Evolutionary conservation across 2,113 vertebrate genomes (phyloP), one percentile per base, ranked within the genome.

Genomic region (Callithrix jacchus): DNA sequence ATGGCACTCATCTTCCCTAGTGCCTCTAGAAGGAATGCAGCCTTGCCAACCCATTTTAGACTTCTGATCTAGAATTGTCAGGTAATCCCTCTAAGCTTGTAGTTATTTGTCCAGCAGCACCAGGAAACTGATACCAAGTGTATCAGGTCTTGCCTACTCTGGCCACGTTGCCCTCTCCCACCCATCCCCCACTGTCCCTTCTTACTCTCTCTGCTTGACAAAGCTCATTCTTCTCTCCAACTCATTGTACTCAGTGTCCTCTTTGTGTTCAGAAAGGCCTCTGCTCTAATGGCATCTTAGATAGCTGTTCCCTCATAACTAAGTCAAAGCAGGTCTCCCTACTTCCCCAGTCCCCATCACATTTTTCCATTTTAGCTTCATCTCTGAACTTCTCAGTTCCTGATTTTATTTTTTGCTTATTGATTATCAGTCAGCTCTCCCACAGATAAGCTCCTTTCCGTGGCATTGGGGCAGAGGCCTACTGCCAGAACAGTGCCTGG

Each of bases 351-450:
- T 16, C 35, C 8, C 13, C 5, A 1, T 20, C 27, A 37, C 52
- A 10, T 23, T 87, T 84, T 85, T 40, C 45, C 93, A 1, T 45
- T 66, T 76, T 77, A 92, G 45, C 47, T 86, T 27, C 79, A 20
- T 84, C 37, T 90, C 42, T 45, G 80, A 8, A 73, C 45, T 81
- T 74, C 56, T 58, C 21, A 37, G 54, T 93, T 90, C 54, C 47
- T 49, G 64, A 81, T 58, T 81, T 94, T 95, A 66, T 9, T 49
- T 95, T 80, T 52, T 52, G 8, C n/a, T 49, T 58, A 25, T 68
- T 40, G 49, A 8, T 68, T 49, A 52, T 81, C 37, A 21, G 23
- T 25, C 42, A 54, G 1, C 82, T 61, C 49, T 27, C 54, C 56
- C 13, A 14, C 37, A 52, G 21, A 54, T 45, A 10, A 18, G 17